These are phyloP conservation scores for Diabrotica balteata DNA, from an alignment of 2,888 invertebrate species.

Conservation along the genomic window DNA sequence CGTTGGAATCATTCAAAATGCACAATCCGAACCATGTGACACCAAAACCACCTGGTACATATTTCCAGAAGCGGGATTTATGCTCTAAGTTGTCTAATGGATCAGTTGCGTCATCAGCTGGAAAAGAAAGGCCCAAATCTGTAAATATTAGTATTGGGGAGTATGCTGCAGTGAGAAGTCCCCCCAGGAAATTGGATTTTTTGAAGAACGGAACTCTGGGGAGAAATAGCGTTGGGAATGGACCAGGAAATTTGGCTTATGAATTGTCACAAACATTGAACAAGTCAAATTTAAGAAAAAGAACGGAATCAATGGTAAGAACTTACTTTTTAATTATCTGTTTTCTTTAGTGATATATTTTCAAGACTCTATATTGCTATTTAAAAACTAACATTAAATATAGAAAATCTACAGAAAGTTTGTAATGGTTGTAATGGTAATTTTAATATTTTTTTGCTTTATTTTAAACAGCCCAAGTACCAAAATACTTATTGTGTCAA, in stretches of 20 bases:
- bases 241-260: conserved; percentile 66
- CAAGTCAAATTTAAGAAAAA: conserved; percentile 77
- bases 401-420: no score
- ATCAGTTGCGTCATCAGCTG: conserved; percentile 36
- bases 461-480: no score
- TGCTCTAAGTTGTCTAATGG: conserved; percentile 48
- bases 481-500: no score
- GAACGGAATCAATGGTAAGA: conserved; percentile 72
- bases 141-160: conserved; percentile 77
- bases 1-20: conserved; percentile 76
- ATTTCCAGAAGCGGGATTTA: conserved; percentile 64
- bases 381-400: no score
- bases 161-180: conserved; percentile 67
- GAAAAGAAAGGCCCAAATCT: conserved; percentile 61
- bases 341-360: no score
- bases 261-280: conserved; percentile 79
- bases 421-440: no score
- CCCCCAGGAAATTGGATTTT: conserved; percentile 77
- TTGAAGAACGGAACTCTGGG: conserved; percentile 60
- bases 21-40: conserved; percentile 69
- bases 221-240: conserved; percentile 26
- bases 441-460: no score
- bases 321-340: conserved; percentile 2
- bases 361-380: no score
- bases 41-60: conserved; percentile 74